phyloP scores from a whole-genome alignment of 2,113 vertebrate genomes.

The Onychorhynchus coronatus region DNA sequence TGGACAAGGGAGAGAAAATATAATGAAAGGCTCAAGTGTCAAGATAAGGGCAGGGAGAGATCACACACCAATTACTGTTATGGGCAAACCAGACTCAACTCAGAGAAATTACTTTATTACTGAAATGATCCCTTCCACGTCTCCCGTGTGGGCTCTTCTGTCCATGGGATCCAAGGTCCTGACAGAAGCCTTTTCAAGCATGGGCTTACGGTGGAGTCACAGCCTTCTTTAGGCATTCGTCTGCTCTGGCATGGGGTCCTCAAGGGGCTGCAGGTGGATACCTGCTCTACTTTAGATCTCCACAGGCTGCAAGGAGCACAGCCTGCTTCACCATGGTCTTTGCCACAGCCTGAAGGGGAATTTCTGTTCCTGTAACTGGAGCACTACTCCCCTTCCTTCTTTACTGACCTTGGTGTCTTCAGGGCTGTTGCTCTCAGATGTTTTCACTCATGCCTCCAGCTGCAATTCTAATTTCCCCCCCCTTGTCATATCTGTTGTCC shows the following conservation, averaged over 20 bases:
- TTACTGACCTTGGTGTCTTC: background rate
- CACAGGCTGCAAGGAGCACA: background rate
- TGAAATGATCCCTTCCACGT: background rate
- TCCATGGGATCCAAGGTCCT: background rate
- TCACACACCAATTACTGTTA: background rate
- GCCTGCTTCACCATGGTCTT: background rate
- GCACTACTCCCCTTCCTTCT: background rate
- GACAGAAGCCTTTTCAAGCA: background rate
- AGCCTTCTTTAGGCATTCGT: background rate
- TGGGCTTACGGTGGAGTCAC: background rate
- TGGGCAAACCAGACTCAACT: background rate
- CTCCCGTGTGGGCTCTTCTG: background rate
- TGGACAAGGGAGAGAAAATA: background rate
- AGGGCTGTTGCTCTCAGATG: background rate
- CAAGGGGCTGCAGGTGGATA: background rate
- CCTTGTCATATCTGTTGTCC: background rate
- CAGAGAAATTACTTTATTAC: background rate
- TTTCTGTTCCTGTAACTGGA: background rate
- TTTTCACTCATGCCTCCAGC: background rate
- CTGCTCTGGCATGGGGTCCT: background rate
- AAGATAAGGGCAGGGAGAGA: background rate
- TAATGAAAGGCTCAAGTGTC: background rate
- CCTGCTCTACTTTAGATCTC: background rate
- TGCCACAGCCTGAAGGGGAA: background rate
- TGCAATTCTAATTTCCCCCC: background rate